Percentiles rank a stretch among this genome's conserved stretches.
phyloP scores from a whole-genome alignment of 2,888 invertebrate species.

The Chouioia cunea region DNA sequence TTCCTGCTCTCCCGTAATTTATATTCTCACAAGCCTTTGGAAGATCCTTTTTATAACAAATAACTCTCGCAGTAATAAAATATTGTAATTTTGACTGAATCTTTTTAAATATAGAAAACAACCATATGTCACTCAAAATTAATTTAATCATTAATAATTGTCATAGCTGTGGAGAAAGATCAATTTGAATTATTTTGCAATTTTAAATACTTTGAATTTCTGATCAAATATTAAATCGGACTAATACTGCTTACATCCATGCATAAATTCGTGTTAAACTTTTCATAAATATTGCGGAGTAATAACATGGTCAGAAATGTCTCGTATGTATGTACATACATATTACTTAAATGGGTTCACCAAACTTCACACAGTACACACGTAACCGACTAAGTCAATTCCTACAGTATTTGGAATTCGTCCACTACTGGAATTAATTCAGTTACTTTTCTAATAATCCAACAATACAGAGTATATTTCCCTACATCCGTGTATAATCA shows the following conservation, averaged over 20 bases:
- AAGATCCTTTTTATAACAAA: constrained; percentile 28
- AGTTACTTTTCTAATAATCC: too few relatives aligned
- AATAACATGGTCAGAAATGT: too few relatives aligned
- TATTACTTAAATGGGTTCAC: not conserved
- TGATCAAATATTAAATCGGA: too few relatives aligned
- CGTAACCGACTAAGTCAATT: not conserved
- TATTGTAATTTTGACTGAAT: constrained; percentile 7
- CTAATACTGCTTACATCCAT: too few relatives aligned
- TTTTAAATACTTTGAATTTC: too few relatives aligned
- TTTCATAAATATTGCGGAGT: too few relatives aligned
- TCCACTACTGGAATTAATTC: too few relatives aligned
- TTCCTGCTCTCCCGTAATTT: constrained; percentile 39
- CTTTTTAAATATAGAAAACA: not conserved
- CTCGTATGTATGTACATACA: too few relatives aligned
- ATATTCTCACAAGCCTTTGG: constrained; percentile 5
- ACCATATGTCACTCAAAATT: not conserved
- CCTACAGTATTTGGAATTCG: too few relatives aligned
- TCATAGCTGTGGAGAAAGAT: not conserved
- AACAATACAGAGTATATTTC: too few relatives aligned
- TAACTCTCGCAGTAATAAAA: constrained; percentile 6
- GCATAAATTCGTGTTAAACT: too few relatives aligned
- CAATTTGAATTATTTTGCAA: not conserved
- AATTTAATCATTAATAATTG: not conserved
- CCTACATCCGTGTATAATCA: too few relatives aligned
- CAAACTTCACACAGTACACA: not conserved